These are phyloP conservation scores for Neotragus moschatus DNA, from an alignment of 2,113 vertebrate species.

Conservation along the genomic window DNA sequence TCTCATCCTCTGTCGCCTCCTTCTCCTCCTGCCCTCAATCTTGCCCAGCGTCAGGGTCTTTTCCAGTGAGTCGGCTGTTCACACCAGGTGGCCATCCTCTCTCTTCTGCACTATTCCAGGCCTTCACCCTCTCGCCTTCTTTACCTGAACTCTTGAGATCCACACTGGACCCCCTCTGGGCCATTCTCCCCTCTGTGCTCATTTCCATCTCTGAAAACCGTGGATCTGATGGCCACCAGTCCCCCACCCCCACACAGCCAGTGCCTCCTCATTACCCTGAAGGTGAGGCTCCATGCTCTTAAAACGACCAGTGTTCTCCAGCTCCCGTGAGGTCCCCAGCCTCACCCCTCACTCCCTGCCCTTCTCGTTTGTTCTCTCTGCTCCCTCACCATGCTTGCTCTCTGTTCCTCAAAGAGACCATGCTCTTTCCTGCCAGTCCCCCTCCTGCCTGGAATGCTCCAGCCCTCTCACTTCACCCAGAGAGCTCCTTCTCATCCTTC, in stretches of 20 bases:
- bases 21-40: background rate
- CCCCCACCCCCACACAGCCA: too few relatives aligned
- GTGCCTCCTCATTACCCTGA: background rate
- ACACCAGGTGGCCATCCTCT: background rate
- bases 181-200: background rate
- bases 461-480: background rate
- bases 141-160: background rate
- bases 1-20: background rate
- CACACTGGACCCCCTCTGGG: background rate
- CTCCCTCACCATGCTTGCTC: background rate
- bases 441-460: background rate
- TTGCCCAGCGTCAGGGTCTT: background rate
- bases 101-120: background rate
- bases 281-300: background rate
- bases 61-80: background rate
- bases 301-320: background rate
- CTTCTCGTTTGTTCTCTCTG: background rate
- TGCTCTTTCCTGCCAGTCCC: background rate
- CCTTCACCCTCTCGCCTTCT: background rate
- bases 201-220: background rate
- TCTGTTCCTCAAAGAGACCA: background rate
- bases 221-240: background rate
- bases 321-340: background rate
- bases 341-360: rapidly evolving
- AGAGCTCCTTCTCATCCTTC: background rate